phyloP scores from a whole-genome alignment of 2,113 vertebrate species.

The Morphnarchus princeps region DNA sequence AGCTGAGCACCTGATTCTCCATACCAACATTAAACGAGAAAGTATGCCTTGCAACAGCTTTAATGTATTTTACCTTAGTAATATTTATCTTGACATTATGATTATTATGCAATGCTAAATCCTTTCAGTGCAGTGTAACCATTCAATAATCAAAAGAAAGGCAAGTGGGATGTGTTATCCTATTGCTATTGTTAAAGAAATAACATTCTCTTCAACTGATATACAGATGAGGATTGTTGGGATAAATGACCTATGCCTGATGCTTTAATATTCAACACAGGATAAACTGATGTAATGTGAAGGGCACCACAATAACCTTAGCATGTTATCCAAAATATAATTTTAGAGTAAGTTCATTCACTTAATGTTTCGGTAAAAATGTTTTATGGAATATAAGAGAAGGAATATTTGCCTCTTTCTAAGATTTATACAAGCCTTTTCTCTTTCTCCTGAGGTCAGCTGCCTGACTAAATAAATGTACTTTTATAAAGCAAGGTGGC shows the following conservation, averaged over 20 bases:
- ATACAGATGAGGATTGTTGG: not conserved
- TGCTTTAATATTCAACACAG: not conserved
- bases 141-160: not conserved
- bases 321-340: not conserved
- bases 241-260: not conserved
- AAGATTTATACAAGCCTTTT: not conserved
- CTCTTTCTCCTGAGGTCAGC: constrained; percentile 39
- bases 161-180: not conserved
- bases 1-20: not conserved
- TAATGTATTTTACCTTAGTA: not conserved
- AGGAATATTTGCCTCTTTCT: not conserved
- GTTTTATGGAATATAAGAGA: not conserved
- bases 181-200: not conserved
- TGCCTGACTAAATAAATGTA: constrained; percentile 54
- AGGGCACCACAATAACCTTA: not conserved
- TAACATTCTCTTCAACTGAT: not conserved
- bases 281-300: not conserved
- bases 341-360: not conserved
- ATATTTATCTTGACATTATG: not conserved
- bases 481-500: constrained; percentile 65
- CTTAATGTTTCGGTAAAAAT: not conserved
- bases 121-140: not conserved
- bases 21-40: not conserved
- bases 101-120: not conserved
- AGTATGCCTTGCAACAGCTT: not conserved